Percentiles rank a stretch among this genome's conserved stretches.
These are phyloP conservation scores for Strigamia maritima DNA, from an alignment of 2,888 invertebrate species.

Conservation along the genomic window DNA sequence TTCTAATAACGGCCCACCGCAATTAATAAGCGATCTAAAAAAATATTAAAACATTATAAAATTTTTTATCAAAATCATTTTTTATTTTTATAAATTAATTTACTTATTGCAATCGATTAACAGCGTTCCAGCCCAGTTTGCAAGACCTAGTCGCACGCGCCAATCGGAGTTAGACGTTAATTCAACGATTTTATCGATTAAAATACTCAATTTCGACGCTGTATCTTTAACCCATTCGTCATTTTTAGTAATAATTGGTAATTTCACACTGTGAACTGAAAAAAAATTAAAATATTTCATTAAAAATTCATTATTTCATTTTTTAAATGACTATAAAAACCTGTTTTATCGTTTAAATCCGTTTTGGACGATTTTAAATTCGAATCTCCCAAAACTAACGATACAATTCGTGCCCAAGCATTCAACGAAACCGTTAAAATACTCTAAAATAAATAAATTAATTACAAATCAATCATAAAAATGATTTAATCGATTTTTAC, in stretches of 20 bases:
- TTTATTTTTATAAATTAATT: neutral
- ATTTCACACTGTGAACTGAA: neutral
- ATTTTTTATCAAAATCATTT: neutral
- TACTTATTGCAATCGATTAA: neutral
- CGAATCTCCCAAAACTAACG: neutral
- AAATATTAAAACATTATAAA: neutral
- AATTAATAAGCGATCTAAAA: neutral
- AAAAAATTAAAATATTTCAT: neutral
- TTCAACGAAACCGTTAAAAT: neutral
- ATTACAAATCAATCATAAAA: neutral
- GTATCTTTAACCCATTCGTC: neutral
- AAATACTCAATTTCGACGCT: neutral
- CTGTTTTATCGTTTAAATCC: neutral
- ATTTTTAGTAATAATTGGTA: neutral
- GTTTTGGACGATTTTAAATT: neutral
- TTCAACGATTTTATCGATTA: neutral
- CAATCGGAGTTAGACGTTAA: neutral
- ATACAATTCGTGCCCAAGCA: neutral
- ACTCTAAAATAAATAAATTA: neutral
- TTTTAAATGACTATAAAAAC: neutral
- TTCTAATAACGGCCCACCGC: neutral
- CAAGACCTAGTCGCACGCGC: neutral
- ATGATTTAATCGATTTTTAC: neutral
- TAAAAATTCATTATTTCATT: neutral
- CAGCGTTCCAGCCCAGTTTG: neutral